phyloP scores from a whole-genome alignment of 2,113 vertebrate species.

The Macaca mulatta region DNA sequence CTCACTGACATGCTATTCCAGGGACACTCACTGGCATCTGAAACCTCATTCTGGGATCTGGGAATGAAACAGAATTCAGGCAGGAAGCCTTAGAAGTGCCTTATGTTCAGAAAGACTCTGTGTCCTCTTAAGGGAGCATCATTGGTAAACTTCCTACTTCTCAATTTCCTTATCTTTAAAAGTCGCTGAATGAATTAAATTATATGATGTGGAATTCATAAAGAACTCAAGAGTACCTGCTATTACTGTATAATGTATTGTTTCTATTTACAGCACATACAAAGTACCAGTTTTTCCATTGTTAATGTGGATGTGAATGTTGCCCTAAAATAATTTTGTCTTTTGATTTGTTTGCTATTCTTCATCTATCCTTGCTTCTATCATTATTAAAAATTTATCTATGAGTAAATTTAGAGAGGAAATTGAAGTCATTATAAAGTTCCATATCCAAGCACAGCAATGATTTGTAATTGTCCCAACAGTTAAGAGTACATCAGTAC shows the following conservation, averaged over 20 bases:
- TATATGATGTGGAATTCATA: not conserved
- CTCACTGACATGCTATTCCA: not conserved
- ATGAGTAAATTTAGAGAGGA: not conserved
- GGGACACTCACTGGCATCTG: not conserved
- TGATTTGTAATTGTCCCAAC: not conserved
- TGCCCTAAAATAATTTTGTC: not conserved
- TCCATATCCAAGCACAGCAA: too few species aligned
- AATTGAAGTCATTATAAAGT: not conserved
- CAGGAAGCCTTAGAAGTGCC: not conserved
- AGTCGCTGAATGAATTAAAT: not conserved
- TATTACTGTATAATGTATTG: not conserved
- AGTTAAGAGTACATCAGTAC: not conserved
- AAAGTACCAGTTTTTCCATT: not conserved
- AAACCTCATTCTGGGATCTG: not conserved
- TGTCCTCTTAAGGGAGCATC: not conserved
- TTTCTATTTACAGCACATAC: not conserved
- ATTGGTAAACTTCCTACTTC: not conserved
- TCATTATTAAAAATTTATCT: not conserved
- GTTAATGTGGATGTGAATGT: not conserved
- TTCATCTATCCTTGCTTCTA: not conserved
- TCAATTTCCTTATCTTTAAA: not conserved
- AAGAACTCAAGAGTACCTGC: not conserved
- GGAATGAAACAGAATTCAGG: not conserved
- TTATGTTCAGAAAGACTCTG: not conserved
- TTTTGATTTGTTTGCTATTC: slow-evolving; percentile 7